phyloP scores from a whole-genome alignment of 1,140 invertebrate species.

The Halictus rubicundus region DNA sequence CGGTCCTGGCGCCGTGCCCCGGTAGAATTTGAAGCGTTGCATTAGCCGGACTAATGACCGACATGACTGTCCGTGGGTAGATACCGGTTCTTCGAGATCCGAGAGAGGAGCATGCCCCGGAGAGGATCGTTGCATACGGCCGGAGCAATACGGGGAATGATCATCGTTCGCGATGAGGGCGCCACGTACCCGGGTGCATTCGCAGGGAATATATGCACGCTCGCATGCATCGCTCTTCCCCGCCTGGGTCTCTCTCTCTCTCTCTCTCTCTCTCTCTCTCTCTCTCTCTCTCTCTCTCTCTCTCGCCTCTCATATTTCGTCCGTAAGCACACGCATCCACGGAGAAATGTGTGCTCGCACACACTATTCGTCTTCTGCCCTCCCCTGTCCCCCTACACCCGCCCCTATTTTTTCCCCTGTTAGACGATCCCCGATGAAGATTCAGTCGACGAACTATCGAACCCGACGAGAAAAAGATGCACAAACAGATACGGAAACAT shows the following conservation, averaged over 20 bases:
- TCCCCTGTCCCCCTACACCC: too few relatives aligned
- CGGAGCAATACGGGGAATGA: constrained; percentile 41
- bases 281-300: neutral
- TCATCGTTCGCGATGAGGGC: constrained; percentile 49
- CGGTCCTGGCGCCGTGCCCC: constrained; percentile 41
- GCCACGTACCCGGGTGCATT: constrained; percentile 54
- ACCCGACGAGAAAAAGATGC: neutral
- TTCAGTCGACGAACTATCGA: neutral
- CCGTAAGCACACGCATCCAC: too few relatives aligned
- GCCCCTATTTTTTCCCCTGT: neutral
- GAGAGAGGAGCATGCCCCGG: constrained; percentile 47
- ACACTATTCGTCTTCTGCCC: neutral
- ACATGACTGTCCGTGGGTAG: constrained; percentile 73
- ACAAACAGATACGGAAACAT: neutral
- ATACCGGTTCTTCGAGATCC: constrained; percentile 70
- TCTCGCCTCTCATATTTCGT: neutral
- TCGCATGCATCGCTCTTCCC: constrained; percentile 1
- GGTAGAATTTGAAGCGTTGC: constrained; percentile 72
- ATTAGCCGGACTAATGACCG: constrained; percentile 75
- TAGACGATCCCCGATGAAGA: neutral
- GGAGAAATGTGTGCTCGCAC: neutral
- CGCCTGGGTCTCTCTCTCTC: neutral
- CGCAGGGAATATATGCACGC: constrained; percentile 16
- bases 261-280: neutral
- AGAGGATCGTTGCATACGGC: constrained; percentile 49